phyloP scores from a whole-genome alignment of 2,888 invertebrate genomes.

The Agrilus biguttatus region DNA sequence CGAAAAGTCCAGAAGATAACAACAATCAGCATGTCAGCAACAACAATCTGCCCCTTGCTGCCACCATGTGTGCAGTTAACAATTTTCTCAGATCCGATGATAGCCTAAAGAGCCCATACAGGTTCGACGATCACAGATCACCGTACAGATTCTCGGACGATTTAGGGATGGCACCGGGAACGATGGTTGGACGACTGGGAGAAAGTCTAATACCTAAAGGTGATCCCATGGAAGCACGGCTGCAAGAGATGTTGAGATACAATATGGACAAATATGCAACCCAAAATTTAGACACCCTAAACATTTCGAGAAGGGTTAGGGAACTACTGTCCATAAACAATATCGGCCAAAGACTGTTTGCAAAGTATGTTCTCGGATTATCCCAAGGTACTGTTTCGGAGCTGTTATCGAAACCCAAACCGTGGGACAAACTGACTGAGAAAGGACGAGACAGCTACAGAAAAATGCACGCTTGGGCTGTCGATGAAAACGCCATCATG shows the following conservation, averaged over 20 bases:
- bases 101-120: constrained; percentile 50
- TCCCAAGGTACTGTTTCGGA: constrained; percentile 98
- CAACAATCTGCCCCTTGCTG: constrained; percentile 34
- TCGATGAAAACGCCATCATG: constrained; percentile 93
- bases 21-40: constrained; percentile 35
- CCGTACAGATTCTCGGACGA: constrained; percentile 76
- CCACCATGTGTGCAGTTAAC: constrained; percentile 33
- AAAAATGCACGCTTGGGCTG: constrained; percentile 99
- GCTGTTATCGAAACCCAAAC: constrained; percentile 94
- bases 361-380: constrained; percentile 92
- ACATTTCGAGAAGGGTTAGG: constrained; percentile 83
- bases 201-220: constrained; percentile 85
- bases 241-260: constrained; percentile 87
- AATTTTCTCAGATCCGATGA: constrained; percentile 32
- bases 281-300: constrained; percentile 87
- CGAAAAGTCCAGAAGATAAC: constrained; percentile 40
- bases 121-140: constrained; percentile 67
- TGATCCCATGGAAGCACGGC: constrained; percentile 83
- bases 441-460: constrained; percentile 98
- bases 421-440: constrained; percentile 99
- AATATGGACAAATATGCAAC: constrained; percentile 94
- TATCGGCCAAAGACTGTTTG: constrained; percentile 96
- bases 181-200: constrained; percentile 72
- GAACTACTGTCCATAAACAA: constrained; percentile 93
- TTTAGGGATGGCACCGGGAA: constrained; percentile 62